Base-by-base conservation (phyloP, 2,113 vertebrate genomes). In the Brachypodius melanocephalos region DNA sequence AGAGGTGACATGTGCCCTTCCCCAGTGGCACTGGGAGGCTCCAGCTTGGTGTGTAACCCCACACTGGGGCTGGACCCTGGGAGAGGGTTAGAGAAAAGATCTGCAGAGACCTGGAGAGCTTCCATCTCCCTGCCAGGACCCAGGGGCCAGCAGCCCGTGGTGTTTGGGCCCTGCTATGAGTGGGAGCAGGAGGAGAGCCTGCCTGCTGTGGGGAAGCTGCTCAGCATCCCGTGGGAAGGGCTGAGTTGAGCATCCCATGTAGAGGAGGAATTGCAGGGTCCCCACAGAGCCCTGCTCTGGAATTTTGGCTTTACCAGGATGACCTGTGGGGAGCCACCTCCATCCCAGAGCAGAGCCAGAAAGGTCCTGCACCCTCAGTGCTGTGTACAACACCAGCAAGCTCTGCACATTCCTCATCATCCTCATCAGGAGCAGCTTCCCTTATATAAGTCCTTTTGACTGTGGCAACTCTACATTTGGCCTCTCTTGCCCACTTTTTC, bases 381-480 rank as follows among this genome's bases (percentile, higher is more conserved):
- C 31, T 6, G 0, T 12, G 45, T 5, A 5, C 36, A 48, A 0
- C 43, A 4, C 22, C 42, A 45, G 65, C n/a, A 31, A 31, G 20
- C 6, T 26, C 69, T 72, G 36, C 51, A 2, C 7, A 1, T 52
- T 61, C 11, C 38, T 72, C 34, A 15, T 80, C 78, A 12, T 19
- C 67, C 7, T 10, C 66, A 21, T 8, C 49, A 40, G 69, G 17
- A 54, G 58, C 49, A 84, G n/a, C 52, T 42, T 40, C 61, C 51
- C 48, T n/a, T n/a, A n/a, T n/a, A n/a, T n/a, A n/a, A n/a, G n/a
- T n/a, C n/a, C n/a, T n/a, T n/a, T n/a, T n/a, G n/a, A n/a, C n/a
- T n/a, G n/a, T n/a, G n/a, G n/a, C n/a, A n/a, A n/a, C n/a, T n/a
- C n/a, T n/a, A n/a, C n/a, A n/a, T n/a, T n/a, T n/a, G n/a, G n/a